These are phyloP conservation scores for Eupleurogrammus muticus DNA, from an alignment of 2,797 vertebrate genomes.

Conservation along the genomic window DNA sequence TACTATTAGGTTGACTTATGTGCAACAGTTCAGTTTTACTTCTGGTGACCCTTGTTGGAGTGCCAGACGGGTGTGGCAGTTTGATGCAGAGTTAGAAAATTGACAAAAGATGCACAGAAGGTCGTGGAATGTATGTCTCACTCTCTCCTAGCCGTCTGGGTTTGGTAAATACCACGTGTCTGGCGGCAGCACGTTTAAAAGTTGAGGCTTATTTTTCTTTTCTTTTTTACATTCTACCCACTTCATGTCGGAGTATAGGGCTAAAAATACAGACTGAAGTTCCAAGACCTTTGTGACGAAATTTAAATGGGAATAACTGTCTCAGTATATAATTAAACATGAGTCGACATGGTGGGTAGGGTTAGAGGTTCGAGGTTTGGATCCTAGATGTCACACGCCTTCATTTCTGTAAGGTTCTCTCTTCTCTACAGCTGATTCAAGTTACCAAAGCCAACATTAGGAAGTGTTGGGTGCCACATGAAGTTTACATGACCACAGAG, in stretches of 20 bases:
- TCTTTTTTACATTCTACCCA: not conserved
- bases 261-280: not conserved
- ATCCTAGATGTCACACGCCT: not conserved
- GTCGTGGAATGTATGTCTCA: not conserved
- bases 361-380: constrained; percentile 50
- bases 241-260: too few species aligned
- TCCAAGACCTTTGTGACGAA: not conserved
- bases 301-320: not conserved
- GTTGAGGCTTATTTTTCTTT: not conserved
- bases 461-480: constrained; percentile 49
- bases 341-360: constrained; percentile 2
- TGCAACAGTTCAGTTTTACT: not conserved
- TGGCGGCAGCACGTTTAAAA: not conserved
- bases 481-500: constrained; percentile 60
- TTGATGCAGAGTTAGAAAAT: not conserved
- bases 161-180: not conserved
- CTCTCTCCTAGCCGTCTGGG: not conserved
- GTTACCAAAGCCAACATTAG: constrained; percentile 44
- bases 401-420: constrained; percentile 18
- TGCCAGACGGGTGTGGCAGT: not conserved
- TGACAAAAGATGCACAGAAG: not conserved
- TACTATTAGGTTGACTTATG: not conserved
- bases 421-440: constrained; percentile 24
- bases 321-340: constrained; percentile 11
- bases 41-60: not conserved